Base-by-base conservation (phyloP, 2,113 vertebrate genomes). In the Malurus melanocephalus region DNA sequence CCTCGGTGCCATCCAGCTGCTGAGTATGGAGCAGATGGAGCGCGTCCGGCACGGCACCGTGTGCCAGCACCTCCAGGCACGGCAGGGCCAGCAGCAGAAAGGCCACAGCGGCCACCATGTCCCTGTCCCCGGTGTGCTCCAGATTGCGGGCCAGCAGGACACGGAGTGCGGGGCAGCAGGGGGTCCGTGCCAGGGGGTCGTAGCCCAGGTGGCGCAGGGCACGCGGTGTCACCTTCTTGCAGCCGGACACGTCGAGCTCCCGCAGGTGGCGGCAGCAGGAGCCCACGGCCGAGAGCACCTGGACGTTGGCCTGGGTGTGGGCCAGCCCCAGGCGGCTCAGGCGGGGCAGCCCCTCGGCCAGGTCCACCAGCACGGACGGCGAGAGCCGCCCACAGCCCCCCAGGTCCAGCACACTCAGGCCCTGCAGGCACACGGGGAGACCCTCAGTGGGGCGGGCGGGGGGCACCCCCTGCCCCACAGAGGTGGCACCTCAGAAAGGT, bases 51-150 rank as follows among this genome's bases (percentile, higher is more conserved):
- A 94, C 16, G 1, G 60, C 30, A 0, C 60, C 0, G 26, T 95
- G 93, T 1, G 75, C 80, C 55, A 97, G 67, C 35, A 89, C 72
- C 78, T 92, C 74, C 56, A 97, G 53, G 14, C 6, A 1, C 0
- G 95, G 95, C 60, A 97, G 68, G 3, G 93, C 95, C 87, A 97
- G 87, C 68, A 97, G 94, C 46, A 97, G 46, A 38, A 96, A 97
- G 35, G 87, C 88, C 67, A 94, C 18, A 0, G 77, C 72, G 0
- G n/a, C 20, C 8, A 20, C 56, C 26, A 10, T 1, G 45, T 48
- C 13, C 1, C 45, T 4, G 0, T 38, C 11, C 1, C 6, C 26
- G 0, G 2, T 0, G 10, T 33, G 82, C 33, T 80, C 62, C 27
- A 96, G n/a, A 3, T 87, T 80, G 0, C 49, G 77, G 10, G 92